Evolutionary conservation across 2,888 invertebrate species (phyloP).

Genomic region (Polyommatus iphigenia): DNA sequence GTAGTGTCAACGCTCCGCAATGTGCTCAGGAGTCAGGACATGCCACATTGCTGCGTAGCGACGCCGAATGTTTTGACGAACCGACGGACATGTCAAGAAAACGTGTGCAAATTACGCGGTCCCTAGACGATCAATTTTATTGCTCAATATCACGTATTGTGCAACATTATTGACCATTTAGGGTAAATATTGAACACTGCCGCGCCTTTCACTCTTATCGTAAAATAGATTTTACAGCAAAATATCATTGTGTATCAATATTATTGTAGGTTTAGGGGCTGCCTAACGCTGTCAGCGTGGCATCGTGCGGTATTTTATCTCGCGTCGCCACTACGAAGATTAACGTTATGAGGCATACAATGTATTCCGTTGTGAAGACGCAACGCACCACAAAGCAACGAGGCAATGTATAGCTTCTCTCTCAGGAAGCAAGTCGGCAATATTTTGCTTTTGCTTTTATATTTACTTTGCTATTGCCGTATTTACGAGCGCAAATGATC

Average conservation of each 20-base stretch:
- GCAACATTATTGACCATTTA: too few species aligned
- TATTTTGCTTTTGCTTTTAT: too few species aligned
- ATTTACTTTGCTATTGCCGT: constrained; percentile 2
- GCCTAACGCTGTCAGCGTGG: not conserved
- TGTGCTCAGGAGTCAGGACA: not conserved
- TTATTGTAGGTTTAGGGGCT: too few species aligned
- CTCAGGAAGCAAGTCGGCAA: constrained; percentile 23
- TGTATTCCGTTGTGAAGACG: not conserved
- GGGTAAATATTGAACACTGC: too few species aligned
- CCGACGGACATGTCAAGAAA: not conserved
- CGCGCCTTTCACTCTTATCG: too few species aligned
- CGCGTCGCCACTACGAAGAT: not conserved
- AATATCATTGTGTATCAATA: too few species aligned
- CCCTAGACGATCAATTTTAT: too few species aligned
- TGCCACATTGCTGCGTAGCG: not conserved
- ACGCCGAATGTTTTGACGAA: not conserved
- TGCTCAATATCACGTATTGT: too few species aligned
- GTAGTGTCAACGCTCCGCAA: not conserved
- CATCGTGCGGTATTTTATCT: not conserved
- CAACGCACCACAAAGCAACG: not conserved
- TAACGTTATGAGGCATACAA: not conserved
- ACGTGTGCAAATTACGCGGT: too few species aligned
- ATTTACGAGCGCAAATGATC: constrained; percentile 29
- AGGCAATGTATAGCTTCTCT: not conserved
- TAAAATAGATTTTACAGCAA: too few species aligned